phyloP scores from a whole-genome alignment of 1,140 invertebrate species.

The Parasteatoda tepidariorum region DNA sequence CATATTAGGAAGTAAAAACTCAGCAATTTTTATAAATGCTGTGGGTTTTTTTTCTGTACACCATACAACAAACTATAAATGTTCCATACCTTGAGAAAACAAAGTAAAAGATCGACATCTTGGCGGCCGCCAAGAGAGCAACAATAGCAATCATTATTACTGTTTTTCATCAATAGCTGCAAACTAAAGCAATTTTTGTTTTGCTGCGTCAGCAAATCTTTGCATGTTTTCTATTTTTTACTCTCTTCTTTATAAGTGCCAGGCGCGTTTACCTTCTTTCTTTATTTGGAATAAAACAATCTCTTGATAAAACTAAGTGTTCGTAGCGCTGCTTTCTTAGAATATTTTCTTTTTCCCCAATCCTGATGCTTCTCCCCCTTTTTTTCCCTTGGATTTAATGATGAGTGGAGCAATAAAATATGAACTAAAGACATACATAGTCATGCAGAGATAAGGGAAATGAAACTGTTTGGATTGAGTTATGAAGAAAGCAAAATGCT shows the following conservation, averaged over 20 bases:
- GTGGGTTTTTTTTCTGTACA: too few relatives aligned
- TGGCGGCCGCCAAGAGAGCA: neutral
- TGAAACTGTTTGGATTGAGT: neutral
- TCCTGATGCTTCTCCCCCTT: neutral
- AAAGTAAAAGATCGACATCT: too few relatives aligned
- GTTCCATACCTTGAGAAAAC: too few relatives aligned
- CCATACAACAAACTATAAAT: too few relatives aligned
- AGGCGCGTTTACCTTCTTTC: slow-evolving; percentile 30
- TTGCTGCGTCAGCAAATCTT: slow-evolving; percentile 42
- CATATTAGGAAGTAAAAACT: too few relatives aligned
- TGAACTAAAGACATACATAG: slow-evolving; percentile 4
- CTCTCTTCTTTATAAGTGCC: slow-evolving; percentile 25
- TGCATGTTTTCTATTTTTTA: slow-evolving; percentile 16
- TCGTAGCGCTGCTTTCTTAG: neutral
- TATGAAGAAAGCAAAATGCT: neutral
- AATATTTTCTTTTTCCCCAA: neutral
- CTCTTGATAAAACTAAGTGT: neutral
- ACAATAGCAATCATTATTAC: slow-evolving; percentile 32
- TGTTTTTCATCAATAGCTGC: neutral
- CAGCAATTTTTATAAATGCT: too few relatives aligned
- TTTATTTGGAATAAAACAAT: neutral
- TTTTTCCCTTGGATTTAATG: slow-evolving; percentile 6
- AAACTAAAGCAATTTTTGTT: slow-evolving; percentile 33
- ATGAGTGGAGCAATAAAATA: slow-evolving; percentile 2
- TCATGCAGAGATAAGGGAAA: slow-evolving; percentile 5